These are phyloP conservation scores for Lophius americanus DNA, from an alignment of 2,797 vertebrate species.

Conservation along the genomic window DNA sequence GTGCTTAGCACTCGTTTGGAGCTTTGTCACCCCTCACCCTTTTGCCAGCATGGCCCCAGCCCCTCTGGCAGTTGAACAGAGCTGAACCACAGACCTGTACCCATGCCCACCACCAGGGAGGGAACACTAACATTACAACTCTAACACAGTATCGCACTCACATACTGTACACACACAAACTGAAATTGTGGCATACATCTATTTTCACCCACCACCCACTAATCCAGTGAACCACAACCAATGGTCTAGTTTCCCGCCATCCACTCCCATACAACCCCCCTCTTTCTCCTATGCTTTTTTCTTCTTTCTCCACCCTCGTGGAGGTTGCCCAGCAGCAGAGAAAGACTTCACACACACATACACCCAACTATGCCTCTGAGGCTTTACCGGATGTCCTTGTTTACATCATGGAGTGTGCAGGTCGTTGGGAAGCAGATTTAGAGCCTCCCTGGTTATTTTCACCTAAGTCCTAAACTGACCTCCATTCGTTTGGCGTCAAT, in stretches of 20 bases:
- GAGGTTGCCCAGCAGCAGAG: constrained; percentile 80
- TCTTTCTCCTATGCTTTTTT: constrained; percentile 25
- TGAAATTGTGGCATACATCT: constrained; percentile 58
- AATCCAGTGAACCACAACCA: constrained; percentile 58
- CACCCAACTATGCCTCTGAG: constrained; percentile 77
- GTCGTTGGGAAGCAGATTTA: constrained; percentile 66
- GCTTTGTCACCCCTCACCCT: constrained; percentile 78
- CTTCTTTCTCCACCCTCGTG: constrained; percentile 61
- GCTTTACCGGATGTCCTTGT: constrained; percentile 82
- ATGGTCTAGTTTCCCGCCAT: constrained; percentile 74
- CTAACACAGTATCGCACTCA: constrained; percentile 34
- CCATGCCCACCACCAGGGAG: constrained; percentile 63
- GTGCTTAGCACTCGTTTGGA: constrained; percentile 80
- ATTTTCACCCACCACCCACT: constrained; percentile 44
- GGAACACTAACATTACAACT: constrained; percentile 64
- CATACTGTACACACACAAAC: constrained; percentile 30
- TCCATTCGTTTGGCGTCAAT: constrained; percentile 58
- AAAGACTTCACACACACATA: constrained; percentile 78
- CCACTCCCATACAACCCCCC: constrained; percentile 57
- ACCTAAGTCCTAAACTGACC: constrained; percentile 55
- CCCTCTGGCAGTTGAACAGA: constrained; percentile 70
- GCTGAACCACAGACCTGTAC: constrained; percentile 69
- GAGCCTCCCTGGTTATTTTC: constrained; percentile 60
- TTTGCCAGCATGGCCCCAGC: constrained; percentile 67
- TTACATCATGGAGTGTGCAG: constrained; percentile 77